Evolutionary conservation across 2,113 vertebrate genomes (phyloP).

Genomic region (Ailuropoda melanoleuca): DNA sequence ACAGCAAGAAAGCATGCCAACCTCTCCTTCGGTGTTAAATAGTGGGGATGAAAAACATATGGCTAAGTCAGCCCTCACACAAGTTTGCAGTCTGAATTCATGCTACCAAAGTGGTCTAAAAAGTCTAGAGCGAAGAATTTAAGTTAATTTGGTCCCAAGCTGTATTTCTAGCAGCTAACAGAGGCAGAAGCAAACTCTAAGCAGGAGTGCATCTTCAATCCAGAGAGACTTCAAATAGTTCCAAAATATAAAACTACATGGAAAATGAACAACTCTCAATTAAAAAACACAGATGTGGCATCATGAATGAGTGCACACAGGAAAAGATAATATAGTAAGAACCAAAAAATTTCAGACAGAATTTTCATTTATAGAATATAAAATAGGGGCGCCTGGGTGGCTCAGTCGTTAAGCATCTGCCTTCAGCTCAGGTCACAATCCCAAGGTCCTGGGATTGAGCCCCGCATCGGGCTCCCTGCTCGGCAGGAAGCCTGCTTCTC

Average conservation of each 20-base stretch:
- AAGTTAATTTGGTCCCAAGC: background rate
- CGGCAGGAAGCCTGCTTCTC: too few species aligned
- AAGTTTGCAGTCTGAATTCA: background rate
- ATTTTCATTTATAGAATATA: conserved; percentile 13
- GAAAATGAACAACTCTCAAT: conserved; percentile 25
- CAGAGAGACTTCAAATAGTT: background rate
- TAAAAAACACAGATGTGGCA: background rate
- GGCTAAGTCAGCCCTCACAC: background rate
- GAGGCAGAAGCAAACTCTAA: background rate
- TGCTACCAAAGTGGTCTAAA: background rate
- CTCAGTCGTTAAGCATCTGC: too few species aligned
- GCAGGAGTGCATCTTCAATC: background rate
- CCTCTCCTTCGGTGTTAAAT: background rate
- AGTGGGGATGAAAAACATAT: background rate
- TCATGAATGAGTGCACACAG: background rate
- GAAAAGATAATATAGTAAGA: conserved; percentile 17
- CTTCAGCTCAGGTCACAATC: too few species aligned
- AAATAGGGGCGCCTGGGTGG: background rate
- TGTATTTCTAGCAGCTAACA: background rate
- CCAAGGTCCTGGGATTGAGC: too few species aligned
- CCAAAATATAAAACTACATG: background rate
- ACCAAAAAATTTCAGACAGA: background rate
- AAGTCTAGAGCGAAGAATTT: background rate
- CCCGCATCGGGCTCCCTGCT: too few species aligned
- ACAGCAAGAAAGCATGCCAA: background rate